Percentiles rank a stretch among this genome's conserved stretches.
phyloP scores from a whole-genome alignment of 2,797 vertebrate genomes.

The Ispidina lecontei region DNA sequence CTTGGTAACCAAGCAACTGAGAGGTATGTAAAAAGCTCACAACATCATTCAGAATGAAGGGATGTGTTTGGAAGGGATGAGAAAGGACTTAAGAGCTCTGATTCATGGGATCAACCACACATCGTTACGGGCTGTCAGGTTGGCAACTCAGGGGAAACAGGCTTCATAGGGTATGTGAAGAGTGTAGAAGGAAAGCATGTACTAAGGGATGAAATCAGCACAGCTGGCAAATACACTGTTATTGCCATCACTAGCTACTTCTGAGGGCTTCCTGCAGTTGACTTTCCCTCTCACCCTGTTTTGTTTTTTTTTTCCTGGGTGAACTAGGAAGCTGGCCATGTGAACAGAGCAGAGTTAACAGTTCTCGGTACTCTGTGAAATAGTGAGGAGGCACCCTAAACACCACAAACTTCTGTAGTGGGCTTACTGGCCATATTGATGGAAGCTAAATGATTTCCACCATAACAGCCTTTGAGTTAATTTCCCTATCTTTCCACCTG shows the following conservation, averaged over 20 bases:
- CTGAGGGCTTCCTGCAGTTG: background rate
- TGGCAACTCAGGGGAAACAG: background rate
- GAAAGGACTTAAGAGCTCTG: slow-evolving; percentile 26
- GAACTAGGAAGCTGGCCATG: background rate
- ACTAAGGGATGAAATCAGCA: background rate
- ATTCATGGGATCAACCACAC: slow-evolving; percentile 26
- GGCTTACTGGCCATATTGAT: slow-evolving; percentile 12
- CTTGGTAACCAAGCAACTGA: slow-evolving; percentile 76
- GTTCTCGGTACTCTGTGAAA: background rate
- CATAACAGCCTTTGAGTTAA: slow-evolving; percentile 1
- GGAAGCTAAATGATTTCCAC: slow-evolving; percentile 24
- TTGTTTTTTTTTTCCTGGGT: background rate
- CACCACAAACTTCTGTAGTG: background rate
- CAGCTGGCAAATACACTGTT: background rate
- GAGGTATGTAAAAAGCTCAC: slow-evolving; percentile 55
- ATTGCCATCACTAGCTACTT: background rate
- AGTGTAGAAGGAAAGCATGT: background rate
- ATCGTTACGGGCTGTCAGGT: background rate
- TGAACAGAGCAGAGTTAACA: background rate
- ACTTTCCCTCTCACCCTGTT: background rate
- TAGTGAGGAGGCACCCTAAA: background rate
- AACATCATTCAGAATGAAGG: slow-evolving; percentile 8
- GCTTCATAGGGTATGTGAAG: background rate
- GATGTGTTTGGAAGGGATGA: slow-evolving; percentile 38
- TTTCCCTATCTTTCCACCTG: background rate